Conservation (phyloP, 2,888 invertebrate genomes). For the Bellardia bayeri region DNA sequence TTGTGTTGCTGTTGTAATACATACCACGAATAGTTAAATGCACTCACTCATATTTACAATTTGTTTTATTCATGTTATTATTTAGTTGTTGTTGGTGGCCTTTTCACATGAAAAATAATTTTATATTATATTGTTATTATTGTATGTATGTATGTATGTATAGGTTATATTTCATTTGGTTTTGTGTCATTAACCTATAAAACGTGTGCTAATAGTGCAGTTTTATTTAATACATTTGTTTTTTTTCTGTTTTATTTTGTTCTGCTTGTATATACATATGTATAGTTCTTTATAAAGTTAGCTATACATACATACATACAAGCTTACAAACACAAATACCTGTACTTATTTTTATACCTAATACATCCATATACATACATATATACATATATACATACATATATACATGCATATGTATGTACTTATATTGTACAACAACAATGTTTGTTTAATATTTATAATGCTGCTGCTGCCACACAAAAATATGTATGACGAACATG, state of each 20-base stretch:
- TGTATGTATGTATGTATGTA: no score
- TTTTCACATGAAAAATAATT: constrained; percentile 60
- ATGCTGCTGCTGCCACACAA: background rate
- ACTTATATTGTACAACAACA: background rate
- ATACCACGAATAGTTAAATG: constrained; percentile 1
- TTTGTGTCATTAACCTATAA: constrained; percentile 83
- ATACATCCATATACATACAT: background rate
- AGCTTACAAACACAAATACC: background rate
- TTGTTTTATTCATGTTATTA: constrained; percentile 10
- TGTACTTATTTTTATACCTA: background rate
- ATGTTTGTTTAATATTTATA: constrained; percentile 35
- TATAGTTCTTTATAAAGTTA: background rate
- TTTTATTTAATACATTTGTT: constrained; percentile 31
- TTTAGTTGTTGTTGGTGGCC: constrained; percentile 38
- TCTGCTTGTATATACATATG: constrained; percentile 15
- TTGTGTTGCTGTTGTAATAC: background rate
- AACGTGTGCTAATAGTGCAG: constrained; percentile 75
- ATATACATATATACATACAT: background rate
- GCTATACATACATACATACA: background rate
- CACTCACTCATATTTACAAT: background rate
- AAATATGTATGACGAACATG: constrained; percentile 2
- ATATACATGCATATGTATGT: background rate
- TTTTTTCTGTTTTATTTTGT: background rate
- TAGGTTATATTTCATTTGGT: constrained; percentile 65
- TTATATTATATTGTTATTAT: constrained; percentile 41